A percentile compares a stretch with the other conserved stretches of the same genome.
These are phyloP conservation scores for Drosophila persimilis DNA, from an alignment of 1,140 invertebrate species.

Conservation along the genomic window DNA sequence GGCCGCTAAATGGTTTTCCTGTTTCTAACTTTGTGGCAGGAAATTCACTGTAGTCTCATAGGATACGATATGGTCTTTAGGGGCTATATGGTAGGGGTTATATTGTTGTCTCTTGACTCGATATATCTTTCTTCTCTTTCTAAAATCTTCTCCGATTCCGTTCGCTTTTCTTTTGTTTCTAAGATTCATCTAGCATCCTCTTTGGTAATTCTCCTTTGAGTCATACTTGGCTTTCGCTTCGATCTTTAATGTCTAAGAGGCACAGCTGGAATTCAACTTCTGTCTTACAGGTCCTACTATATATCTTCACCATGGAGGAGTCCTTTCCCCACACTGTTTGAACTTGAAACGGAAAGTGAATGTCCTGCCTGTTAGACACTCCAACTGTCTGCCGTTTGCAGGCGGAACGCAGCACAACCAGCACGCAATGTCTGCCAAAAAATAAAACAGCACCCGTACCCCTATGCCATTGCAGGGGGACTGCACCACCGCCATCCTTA, in stretches of 20 bases:
- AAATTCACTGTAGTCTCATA: constrained; percentile 6
- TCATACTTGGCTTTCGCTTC: not conserved
- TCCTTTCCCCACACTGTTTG: constrained; percentile 45
- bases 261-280: too few species aligned
- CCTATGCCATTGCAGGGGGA: constrained; percentile 35
- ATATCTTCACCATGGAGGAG: constrained; percentile 16
- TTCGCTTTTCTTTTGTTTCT: too few species aligned
- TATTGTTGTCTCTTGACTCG: not conserved
- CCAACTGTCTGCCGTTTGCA: constrained; percentile 67
- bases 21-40: constrained; percentile 9
- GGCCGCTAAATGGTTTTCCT: constrained; percentile 38
- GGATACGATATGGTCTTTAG: too few species aligned
- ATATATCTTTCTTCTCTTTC: too few species aligned
- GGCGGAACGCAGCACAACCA: constrained; percentile 66
- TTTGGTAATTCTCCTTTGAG: too few species aligned
- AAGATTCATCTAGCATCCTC: too few species aligned
- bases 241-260: constrained; percentile 11
- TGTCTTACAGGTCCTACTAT: not conserved
- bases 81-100: constrained; percentile 1
- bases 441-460: constrained; percentile 26
- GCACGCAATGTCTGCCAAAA: constrained; percentile 75
- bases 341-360: constrained; percentile 81
- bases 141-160: too few species aligned
- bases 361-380: constrained; percentile 78
- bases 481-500: constrained; percentile 8